Base-by-base conservation (phyloP, 2,113 vertebrate species). In the Marmota monax region DNA sequence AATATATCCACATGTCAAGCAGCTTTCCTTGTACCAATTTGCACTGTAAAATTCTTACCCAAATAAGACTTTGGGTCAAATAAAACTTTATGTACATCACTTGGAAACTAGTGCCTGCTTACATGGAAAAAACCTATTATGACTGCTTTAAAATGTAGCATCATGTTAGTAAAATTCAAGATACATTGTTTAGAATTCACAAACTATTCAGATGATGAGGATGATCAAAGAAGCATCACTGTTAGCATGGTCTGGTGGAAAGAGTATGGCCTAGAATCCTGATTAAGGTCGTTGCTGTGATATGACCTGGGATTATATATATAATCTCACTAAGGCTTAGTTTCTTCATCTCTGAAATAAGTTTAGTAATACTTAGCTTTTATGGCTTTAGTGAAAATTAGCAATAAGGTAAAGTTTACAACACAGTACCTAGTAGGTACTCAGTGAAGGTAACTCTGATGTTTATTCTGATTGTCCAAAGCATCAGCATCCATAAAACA, bases 31-130 rank as follows among this genome's bases (percentile, higher is more conserved):
- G 88, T 97, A 89, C 78, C 73, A 56, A 86, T 97, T 53, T 88
- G 73, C 80, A 92, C 95, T 97, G 39, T 94, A 95, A 94, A 97
- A 92, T 82, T 94, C 97, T 51, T 93, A 97, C 92, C 63, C 84
- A 96, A 97, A 96, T 48, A 97, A 96, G 92, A 92, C 53, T 94
- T 97, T 96, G 16, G 45, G 45, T 45, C 45, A 45, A 45, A 45
- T 45, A 45, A 45, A 45, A 45, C 45, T 97, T 94, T 23, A 94
- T 96, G 6, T 90, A 58, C 27, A 83, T 93, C 96, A 86, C 93
- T 95, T 89, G 58, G 80, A 84, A 95, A 96, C 95, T 94, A 95
- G 73, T 4, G 16, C 84, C 16, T 8, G 97, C 88, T 95, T 96
- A 95, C 87, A 88, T 93, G 88, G 27, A 90, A 95, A 87, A 53